Percentiles rank a stretch among this genome's conserved stretches.
Evolutionary conservation across 2,797 vertebrate genomes (phyloP).

Genomic region (Aeoliscus strigatus): DNA sequence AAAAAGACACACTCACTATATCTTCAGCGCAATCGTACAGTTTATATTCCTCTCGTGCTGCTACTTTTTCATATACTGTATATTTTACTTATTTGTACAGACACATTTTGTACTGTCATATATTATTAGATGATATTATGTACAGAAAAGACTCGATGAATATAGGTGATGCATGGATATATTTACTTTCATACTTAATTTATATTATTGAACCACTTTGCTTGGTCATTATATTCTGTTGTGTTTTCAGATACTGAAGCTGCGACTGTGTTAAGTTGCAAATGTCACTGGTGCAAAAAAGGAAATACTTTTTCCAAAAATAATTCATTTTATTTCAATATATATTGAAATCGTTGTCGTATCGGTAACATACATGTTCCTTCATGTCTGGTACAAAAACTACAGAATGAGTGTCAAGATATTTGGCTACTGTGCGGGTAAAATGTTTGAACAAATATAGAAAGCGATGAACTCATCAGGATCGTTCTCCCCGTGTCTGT

Average conservation of each 20-base stretch:
- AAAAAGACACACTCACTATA: constrained; percentile 22
- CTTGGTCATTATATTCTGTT: constrained; percentile 39
- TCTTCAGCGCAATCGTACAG: constrained; percentile 40
- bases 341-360: no score
- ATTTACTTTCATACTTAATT: constrained; percentile 64
- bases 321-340: constrained; percentile 3
- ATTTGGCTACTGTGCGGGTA: constrained; percentile 4
- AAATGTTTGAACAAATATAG: constrained; percentile 8
- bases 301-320: no score
- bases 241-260: constrained; percentile 1
- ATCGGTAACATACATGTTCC: no score
- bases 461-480: no score
- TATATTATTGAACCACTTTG: constrained; percentile 54
- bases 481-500: no score
- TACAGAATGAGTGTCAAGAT: not conserved
- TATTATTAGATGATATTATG: constrained; percentile 56
- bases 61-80: constrained; percentile 65
- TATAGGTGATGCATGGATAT: constrained; percentile 51
- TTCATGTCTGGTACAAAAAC: constrained; percentile 9
- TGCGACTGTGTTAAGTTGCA: constrained; percentile 1
- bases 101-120: constrained; percentile 59
- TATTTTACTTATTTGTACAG: constrained; percentile 47
- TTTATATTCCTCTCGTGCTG: constrained; percentile 69
- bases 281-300: not conserved
- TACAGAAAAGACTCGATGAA: constrained; percentile 60